Base-by-base conservation (phyloP, 2,797 vertebrate genomes). In the Danio jaintianensis region DNA sequence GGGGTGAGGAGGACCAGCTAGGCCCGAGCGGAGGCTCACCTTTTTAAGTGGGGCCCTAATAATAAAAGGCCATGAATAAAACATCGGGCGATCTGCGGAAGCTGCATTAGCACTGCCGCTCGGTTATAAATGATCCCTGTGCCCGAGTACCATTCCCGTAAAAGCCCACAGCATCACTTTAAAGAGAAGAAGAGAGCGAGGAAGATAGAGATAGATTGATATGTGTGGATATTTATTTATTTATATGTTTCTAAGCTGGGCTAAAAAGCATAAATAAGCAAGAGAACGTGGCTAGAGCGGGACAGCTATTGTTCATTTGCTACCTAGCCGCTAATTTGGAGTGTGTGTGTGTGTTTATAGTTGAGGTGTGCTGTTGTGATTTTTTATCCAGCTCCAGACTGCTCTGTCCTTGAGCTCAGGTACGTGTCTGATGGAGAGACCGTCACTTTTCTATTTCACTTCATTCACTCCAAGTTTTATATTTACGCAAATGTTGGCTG, bases 31-130 rank as follows among this genome's bases (percentile, higher is more conserved):
- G 15, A 84, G 81, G 89, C 93, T 95, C 93, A 94, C 94, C 94
- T 95, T 93, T 94, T 94, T 94, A 94, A 94, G 93, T 94, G 93
- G 93, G 87, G 92, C 91, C 93, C 92, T 94, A 94, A 94, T 95
- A 94, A 94, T 94, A 94, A 94, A 95, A 93, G 90, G 92, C 90
- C 90, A 95, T 95, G 94, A 95, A 95, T 95, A 95, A 95, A 94
- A 95, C 94, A 95, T 95, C 72, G 89, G 87, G 90, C 90, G 90
- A 91, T 87, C 90, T 89, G 91, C 79, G 87, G 90, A 69, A 80
- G 87, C 92, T 92, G 93, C 94, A 94, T 95, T 94, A 94, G 93
- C 85, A 87, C 90, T 89, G 90, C 87, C 87, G 90, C 91, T 90
- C 90, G 76, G 92, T 94, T 94, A 95, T 94, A 95, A 94, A 94